Evolutionary conservation across 2,113 vertebrate genomes (phyloP), one percentile per base, ranked within the genome.

Genomic region (Sorex araneus): DNA sequence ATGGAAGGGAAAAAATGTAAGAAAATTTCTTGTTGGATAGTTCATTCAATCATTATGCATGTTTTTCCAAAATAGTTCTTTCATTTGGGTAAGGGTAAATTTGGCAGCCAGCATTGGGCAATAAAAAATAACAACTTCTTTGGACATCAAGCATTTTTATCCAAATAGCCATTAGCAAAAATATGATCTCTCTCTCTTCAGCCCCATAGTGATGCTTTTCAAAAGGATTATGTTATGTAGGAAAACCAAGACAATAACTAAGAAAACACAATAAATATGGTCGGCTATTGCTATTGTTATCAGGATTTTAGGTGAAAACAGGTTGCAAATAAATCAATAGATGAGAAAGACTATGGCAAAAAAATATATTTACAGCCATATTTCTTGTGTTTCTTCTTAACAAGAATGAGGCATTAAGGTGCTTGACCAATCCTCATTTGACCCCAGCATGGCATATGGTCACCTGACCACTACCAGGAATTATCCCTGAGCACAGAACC

Each of bases 111-210:
- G 12, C n/a, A n/a, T 74, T 54, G 57, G 32, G 50, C 83, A 87
- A 67, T 71, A 54, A 79, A 87, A 87, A 27, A 23, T 19, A 18
- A 32, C 50, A 25, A 89, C 60, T 77, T 27, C 40, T 84, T 75
- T 60, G 16, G 28, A 75, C 6, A 87, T 27, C 66, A 84, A 81
- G 30, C 6, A 80, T 92, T 93, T 90, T 47, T 7, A 69, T 80
- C n/a, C 32, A 93, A 85, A 77, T 88, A 30, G 50, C 47, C 3
- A 6, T 43, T 12, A 84, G 21, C 77, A 64, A 80, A 70, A 90
- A 84, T 93, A 69, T 73, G 40, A 87, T 84, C 91, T 92, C 25
- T 13, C 11, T 66, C 94, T 91, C 13, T 60, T 23, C 19, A 60
- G 8, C 19, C 21, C 57, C 57, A 60, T 60, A 60, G 57, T 16